Evolutionary conservation across 2,113 vertebrate species (phyloP).

Genomic region (Mobula hypostoma): DNA sequence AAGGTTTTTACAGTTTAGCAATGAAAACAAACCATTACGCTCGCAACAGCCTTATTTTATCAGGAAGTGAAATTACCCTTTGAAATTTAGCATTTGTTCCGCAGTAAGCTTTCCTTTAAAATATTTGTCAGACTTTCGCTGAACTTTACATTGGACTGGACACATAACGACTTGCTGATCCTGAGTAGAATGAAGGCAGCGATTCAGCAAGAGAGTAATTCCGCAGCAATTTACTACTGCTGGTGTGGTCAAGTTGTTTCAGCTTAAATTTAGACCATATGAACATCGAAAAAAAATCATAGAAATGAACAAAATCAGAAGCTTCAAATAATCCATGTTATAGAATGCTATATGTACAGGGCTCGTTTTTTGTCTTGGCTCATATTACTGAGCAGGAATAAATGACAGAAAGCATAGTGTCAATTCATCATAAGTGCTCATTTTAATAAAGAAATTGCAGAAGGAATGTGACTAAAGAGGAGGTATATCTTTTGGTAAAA

Average conservation of each 20-base stretch:
- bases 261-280: slow-evolving; percentile 67
- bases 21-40: slow-evolving; percentile 89
- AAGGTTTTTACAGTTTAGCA: slow-evolving; percentile 89
- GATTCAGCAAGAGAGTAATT: slow-evolving; percentile 62
- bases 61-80: slow-evolving; percentile 76
- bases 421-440: not conserved
- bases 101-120: slow-evolving; percentile 72
- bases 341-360: not conserved
- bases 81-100: slow-evolving; percentile 71
- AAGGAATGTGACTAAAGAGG: not conserved
- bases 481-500: too few species aligned
- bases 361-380: not conserved
- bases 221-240: slow-evolving; percentile 62
- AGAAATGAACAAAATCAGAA: slow-evolving; percentile 47
- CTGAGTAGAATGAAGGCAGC: slow-evolving; percentile 74
- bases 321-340: not conserved
- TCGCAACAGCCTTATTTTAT: slow-evolving; percentile 66
- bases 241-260: slow-evolving; percentile 54
- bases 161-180: slow-evolving; percentile 71
- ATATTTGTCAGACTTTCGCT: slow-evolving; percentile 72
- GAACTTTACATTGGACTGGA: slow-evolving; percentile 67
- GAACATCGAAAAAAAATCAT: slow-evolving; percentile 46
- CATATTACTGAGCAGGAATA: not conserved
- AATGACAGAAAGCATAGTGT: too few species aligned
- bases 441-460: too few species aligned